phyloP scores from a whole-genome alignment of 2,797 vertebrate genomes.

The Strix occidentalis region DNA sequence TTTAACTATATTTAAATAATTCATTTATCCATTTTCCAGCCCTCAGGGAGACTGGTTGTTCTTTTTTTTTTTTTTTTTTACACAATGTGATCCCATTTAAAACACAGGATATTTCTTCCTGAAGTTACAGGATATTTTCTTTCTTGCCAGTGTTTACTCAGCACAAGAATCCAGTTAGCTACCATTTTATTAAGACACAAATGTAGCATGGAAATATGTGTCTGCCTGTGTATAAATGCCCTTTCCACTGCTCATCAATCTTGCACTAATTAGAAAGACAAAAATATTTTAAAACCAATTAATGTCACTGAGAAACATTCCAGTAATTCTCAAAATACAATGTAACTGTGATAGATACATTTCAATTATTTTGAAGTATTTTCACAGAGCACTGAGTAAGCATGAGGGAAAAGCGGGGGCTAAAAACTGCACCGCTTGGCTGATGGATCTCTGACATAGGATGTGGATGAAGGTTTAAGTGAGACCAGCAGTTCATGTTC shows the following conservation, averaged over 20 bases:
- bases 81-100: not conserved
- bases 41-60: not conserved
- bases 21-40: slow-evolving; percentile 51
- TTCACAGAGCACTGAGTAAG: slow-evolving; percentile 31
- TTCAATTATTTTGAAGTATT: slow-evolving; percentile 53
- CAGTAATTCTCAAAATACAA: slow-evolving; percentile 55
- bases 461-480: not conserved
- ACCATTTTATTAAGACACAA: slow-evolving; percentile 43
- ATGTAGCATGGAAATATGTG: slow-evolving; percentile 10
- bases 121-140: not conserved
- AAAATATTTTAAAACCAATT: slow-evolving; percentile 65
- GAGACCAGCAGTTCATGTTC: slow-evolving; percentile 20
- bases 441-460: not conserved
- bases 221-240: slow-evolving; percentile 30
- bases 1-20: slow-evolving; percentile 69
- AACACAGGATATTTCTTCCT: not conserved
- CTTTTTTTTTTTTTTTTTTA: not conserved
- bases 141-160: slow-evolving; percentile 1
- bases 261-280: slow-evolving; percentile 53
- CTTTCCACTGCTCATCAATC: slow-evolving; percentile 39
- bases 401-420: not conserved
- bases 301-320: slow-evolving; percentile 59
- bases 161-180: slow-evolving; percentile 16
- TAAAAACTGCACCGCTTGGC: not conserved
- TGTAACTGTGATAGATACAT: slow-evolving; percentile 29